Conservation (phyloP, 2,888 invertebrate genomes). For the Oxystoma pomonae region DNA sequence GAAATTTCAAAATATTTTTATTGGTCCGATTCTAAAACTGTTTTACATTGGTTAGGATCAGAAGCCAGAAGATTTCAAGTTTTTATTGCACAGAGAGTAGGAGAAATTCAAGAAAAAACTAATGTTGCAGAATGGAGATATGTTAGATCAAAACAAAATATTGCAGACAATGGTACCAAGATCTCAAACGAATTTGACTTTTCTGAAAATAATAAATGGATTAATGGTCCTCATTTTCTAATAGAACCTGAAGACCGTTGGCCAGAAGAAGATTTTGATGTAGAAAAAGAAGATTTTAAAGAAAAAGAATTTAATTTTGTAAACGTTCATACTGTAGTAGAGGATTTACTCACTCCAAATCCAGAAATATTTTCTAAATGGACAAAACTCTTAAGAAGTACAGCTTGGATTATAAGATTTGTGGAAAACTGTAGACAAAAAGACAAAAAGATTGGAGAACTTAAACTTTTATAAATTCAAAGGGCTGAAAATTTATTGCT, state of each 20-base stretch:
- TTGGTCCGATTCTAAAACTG: background rate
- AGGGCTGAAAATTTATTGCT: background rate
- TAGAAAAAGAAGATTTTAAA: background rate
- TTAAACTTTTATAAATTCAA: background rate
- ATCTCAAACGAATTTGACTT: background rate
- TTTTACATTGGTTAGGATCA: background rate
- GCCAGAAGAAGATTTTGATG: background rate
- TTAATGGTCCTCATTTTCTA: background rate
- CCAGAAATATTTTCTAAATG: constrained; percentile 6
- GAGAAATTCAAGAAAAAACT: background rate
- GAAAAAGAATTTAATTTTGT: background rate
- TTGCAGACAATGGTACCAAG: background rate
- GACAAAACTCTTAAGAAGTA: constrained; percentile 2
- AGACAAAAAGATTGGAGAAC: background rate
- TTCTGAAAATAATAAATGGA: background rate
- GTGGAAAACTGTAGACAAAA: background rate
- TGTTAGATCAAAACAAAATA: background rate
- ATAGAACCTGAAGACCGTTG: background rate
- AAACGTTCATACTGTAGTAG: background rate
- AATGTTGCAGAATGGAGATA: background rate
- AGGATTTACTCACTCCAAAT: background rate
- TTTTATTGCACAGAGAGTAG: background rate
- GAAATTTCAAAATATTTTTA: background rate
- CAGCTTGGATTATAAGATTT: constrained; percentile 1
- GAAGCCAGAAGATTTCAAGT: background rate